phyloP scores from a whole-genome alignment of 1,140 invertebrate genomes.

The Hycleus cichorii region DNA sequence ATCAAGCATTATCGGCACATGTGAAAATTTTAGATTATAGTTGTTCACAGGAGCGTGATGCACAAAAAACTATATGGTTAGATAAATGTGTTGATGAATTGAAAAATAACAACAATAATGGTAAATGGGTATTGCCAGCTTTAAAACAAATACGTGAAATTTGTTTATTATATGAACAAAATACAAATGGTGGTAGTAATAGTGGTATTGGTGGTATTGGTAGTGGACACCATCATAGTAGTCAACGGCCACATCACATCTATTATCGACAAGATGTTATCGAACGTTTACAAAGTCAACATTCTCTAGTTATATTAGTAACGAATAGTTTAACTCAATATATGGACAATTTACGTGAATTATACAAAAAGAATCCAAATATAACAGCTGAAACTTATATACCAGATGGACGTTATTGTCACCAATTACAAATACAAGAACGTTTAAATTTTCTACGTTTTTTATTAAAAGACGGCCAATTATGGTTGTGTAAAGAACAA shows the following conservation, averaged over 20 bases:
- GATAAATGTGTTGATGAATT: constrained; percentile 93
- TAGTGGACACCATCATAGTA: constrained; percentile 38
- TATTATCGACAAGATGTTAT: constrained; percentile 74
- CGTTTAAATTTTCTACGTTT: constrained; percentile 89
- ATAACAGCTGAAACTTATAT: constrained; percentile 75
- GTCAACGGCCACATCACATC: constrained; percentile 54
- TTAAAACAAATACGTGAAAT: constrained; percentile 95
- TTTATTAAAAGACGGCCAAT: constrained; percentile 84
- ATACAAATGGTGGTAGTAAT: constrained; percentile 41
- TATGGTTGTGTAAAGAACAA: constrained; percentile 94
- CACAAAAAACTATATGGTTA: constrained; percentile 92
- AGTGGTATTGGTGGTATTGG: constrained; percentile 26
- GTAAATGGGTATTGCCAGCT: constrained; percentile 88
- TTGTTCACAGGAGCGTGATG: constrained; percentile 91
- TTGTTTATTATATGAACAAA: constrained; percentile 83
- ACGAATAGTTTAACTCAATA: constrained; percentile 88
- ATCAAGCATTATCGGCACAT: constrained; percentile 90
- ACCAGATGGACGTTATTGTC: constrained; percentile 85
- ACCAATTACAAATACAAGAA: constrained; percentile 88
- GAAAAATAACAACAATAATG: constrained; percentile 60
- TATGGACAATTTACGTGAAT: constrained; percentile 75
- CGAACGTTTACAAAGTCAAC: constrained; percentile 83
- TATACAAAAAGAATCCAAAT: constrained; percentile 65
- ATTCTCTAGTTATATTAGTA: constrained; percentile 88
- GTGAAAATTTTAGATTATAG: constrained; percentile 98